phyloP scores from a whole-genome alignment of 2,797 vertebrate genomes.

The Coccyzus lansbergi region DNA sequence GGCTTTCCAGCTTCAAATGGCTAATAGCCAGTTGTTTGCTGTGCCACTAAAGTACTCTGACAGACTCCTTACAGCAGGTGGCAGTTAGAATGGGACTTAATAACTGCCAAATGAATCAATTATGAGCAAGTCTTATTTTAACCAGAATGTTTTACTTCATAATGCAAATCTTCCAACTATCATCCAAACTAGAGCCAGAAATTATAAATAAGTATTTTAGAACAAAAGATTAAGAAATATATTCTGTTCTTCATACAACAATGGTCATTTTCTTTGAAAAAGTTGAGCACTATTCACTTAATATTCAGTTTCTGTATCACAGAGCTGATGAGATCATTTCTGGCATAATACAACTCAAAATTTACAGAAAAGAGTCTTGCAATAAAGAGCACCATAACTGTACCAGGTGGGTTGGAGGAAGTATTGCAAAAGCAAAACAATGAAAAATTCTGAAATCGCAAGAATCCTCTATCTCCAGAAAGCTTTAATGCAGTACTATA shows the following conservation, averaged over 20 bases:
- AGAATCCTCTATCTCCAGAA: background rate
- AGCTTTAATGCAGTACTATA: background rate
- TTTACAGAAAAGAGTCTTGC: background rate
- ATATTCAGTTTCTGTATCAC: background rate
- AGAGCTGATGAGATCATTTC: background rate
- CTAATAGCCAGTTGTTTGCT: slow-evolving; percentile 33
- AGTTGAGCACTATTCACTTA: background rate
- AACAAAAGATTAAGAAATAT: background rate
- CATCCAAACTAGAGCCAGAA: background rate
- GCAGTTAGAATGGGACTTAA: slow-evolving; percentile 47
- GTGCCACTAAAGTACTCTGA: slow-evolving; percentile 29
- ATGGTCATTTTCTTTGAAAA: background rate
- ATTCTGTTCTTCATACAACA: background rate
- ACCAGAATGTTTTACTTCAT: slow-evolving; percentile 15
- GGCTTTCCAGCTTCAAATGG: slow-evolving; percentile 10
- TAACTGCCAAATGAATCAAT: slow-evolving; percentile 57
- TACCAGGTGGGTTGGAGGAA: background rate
- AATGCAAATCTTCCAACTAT: background rate
- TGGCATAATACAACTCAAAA: background rate
- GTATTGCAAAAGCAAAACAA: background rate
- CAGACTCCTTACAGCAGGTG: slow-evolving; percentile 41
- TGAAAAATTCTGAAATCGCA: background rate
- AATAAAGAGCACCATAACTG: background rate
- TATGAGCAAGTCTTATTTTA: slow-evolving; percentile 52
- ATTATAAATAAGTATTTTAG: background rate